phyloP scores from a whole-genome alignment of 2,888 invertebrate species.

The Lasioglossum leucozonium region DNA sequence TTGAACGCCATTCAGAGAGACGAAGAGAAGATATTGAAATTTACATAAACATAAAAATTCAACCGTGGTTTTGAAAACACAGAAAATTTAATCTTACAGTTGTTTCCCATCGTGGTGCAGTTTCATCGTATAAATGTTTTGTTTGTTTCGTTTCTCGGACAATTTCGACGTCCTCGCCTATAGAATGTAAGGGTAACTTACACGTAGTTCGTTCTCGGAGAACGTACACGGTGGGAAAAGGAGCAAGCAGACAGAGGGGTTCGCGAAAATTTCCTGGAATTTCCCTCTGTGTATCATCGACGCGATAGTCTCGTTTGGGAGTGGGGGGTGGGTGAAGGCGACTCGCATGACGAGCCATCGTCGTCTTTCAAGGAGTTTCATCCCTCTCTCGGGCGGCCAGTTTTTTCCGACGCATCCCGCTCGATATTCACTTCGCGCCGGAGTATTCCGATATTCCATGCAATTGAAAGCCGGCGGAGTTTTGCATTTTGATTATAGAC shows the following conservation, averaged over 20 bases:
- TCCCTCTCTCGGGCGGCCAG: not conserved
- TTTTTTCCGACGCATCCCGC: constrained; percentile 32
- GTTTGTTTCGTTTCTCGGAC: not conserved
- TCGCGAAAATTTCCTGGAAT: not conserved
- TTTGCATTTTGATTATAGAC: constrained; percentile 62
- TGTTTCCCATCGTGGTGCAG: not conserved
- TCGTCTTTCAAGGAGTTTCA: constrained; percentile 39
- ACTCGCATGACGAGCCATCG: constrained; percentile 23
- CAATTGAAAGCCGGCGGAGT: constrained; percentile 52
- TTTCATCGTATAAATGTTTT: not conserved
- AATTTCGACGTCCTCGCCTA: not conserved
- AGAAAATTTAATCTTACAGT: not conserved
- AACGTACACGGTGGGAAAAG: not conserved
- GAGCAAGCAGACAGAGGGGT: not conserved
- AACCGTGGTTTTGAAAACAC: no score
- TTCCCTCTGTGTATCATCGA: constrained; percentile 13
- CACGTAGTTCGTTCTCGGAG: not conserved
- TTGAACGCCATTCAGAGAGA: no score
- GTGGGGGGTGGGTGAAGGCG: not conserved
- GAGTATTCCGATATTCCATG: constrained; percentile 63
- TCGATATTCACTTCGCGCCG: constrained; percentile 56
- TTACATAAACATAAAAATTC: no score
- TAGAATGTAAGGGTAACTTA: not conserved
- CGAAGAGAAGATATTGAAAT: no score
- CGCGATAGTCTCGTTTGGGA: not conserved